A percentile compares a stretch with the other conserved stretches of the same genome.
These are phyloP conservation scores for Oncorhynchus kisutch DNA, from an alignment of 2,113 vertebrate species.

Conservation along the genomic window DNA sequence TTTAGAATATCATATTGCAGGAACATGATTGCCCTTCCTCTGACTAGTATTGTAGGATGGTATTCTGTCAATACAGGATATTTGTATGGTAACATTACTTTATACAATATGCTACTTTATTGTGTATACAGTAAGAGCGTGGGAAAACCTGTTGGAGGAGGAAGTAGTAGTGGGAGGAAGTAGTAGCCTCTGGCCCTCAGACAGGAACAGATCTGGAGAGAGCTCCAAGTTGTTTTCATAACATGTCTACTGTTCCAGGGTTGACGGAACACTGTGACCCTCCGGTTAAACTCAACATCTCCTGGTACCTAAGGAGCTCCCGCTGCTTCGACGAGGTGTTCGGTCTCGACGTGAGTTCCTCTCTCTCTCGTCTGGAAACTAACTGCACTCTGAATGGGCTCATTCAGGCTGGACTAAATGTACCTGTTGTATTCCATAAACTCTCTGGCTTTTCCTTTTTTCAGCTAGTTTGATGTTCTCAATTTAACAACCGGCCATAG, in stretches of 20 bases:
- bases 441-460: background rate
- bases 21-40: background rate
- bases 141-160: no score
- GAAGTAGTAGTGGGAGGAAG: no score
- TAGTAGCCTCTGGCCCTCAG: no score
- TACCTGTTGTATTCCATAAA: background rate
- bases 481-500: background rate
- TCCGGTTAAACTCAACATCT: conserved; percentile 43
- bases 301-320: conserved; percentile 77
- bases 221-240: background rate
- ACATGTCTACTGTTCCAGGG: conserved; percentile 10
- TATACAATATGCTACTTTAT: no score
- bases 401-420: background rate
- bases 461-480: background rate
- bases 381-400: no score
- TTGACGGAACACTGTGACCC: conserved; percentile 12
- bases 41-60: background rate
- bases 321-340: conserved; percentile 71
- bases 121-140: no score
- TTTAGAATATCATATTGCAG: background rate
- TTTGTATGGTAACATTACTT: no score
- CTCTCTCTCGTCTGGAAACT: no score
- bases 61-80: no score
- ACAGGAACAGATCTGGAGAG: background rate
- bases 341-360: conserved; percentile 56